phyloP scores from a whole-genome alignment of 2,888 invertebrate species.

The Idaea dimidiata region DNA sequence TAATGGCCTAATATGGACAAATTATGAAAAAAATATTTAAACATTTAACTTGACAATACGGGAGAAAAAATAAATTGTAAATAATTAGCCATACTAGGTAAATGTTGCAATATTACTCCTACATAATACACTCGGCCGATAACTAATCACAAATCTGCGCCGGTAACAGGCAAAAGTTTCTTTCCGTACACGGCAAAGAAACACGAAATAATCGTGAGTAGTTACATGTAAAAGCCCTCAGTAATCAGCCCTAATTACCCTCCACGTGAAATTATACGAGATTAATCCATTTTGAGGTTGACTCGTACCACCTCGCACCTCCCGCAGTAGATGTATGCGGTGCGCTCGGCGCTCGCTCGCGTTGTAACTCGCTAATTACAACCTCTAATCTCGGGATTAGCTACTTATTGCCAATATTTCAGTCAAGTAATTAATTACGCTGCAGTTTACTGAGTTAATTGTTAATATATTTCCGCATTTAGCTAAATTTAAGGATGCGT shows the following conservation, averaged over 20 bases:
- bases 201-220: background rate
- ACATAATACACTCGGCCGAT: too few species aligned
- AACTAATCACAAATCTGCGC: background rate
- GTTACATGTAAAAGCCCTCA: background rate
- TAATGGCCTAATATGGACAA: too few species aligned
- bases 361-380: background rate
- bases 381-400: background rate
- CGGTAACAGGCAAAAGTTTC: background rate
- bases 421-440: background rate
- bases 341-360: background rate
- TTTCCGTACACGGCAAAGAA: background rate
- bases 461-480: background rate
- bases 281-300: background rate
- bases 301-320: background rate
- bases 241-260: background rate
- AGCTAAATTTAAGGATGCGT: too few species aligned
- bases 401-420: slow-evolving; percentile 1
- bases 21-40: too few species aligned
- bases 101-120: too few species aligned
- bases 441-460: background rate
- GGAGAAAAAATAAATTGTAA: too few species aligned
- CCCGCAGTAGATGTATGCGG: background rate
- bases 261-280: background rate
- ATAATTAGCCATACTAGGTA: too few species aligned
- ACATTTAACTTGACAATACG: too few species aligned